These are phyloP conservation scores for Formica selysi DNA, from an alignment of 1,140 invertebrate genomes.

Conservation along the genomic window DNA sequence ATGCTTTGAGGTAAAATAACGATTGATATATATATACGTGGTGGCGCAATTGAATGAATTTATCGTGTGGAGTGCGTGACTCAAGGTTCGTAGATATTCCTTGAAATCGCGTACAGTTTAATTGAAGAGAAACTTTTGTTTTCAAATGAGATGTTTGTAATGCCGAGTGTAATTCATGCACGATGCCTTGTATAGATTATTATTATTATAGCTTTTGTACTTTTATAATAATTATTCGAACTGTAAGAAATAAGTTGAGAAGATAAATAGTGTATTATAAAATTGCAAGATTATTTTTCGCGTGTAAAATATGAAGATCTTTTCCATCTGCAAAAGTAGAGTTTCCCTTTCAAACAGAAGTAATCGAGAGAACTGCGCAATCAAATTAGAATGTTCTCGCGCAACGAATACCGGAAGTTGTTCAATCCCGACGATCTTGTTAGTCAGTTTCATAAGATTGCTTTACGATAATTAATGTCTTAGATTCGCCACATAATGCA, in stretches of 20 bases:
- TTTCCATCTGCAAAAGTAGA: not conserved
- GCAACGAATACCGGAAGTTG: constrained; percentile 3
- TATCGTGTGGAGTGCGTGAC: constrained; percentile 19
- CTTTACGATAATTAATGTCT: constrained; percentile 46
- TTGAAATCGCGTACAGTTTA: not conserved
- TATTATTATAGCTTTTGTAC: not conserved
- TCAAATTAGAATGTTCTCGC: not conserved
- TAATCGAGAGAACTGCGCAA: constrained; percentile 19
- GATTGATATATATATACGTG: not conserved
- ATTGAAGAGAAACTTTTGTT: not conserved
- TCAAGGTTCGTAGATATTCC: not conserved
- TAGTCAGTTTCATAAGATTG: not conserved
- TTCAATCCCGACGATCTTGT: not conserved
- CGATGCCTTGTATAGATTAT: not conserved
- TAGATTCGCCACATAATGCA: constrained; percentile 73
- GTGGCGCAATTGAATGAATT: not conserved
- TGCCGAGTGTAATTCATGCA: not conserved
- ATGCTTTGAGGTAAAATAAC: not conserved
- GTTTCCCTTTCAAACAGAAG: constrained; percentile 22
- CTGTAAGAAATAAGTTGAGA: not conserved
- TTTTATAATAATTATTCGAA: not conserved
- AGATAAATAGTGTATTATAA: not conserved
- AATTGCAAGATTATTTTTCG: not conserved
- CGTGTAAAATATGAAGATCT: not conserved
- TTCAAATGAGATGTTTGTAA: not conserved